phyloP scores from a whole-genome alignment of 2,797 vertebrate genomes.

The Ctenosaura bakeri region DNA sequence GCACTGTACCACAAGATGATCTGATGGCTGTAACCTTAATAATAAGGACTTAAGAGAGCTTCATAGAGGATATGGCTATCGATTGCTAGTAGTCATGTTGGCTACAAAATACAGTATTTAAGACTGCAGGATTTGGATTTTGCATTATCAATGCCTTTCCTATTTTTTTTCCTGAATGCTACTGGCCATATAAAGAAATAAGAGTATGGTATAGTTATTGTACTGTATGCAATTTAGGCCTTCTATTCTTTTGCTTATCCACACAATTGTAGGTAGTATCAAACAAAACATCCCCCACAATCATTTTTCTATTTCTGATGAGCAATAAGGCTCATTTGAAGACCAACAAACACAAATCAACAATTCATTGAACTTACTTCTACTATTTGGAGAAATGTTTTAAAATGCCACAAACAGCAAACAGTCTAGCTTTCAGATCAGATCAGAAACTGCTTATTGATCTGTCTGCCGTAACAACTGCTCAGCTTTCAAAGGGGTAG shows the following conservation, averaged over 20 bases:
- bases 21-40: not conserved
- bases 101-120: not conserved
- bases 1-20: not conserved
- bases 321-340: not conserved
- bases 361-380: not conserved
- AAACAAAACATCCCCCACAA: not conserved
- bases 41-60: not conserved
- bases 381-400: constrained; percentile 10
- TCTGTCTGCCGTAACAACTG: no score
- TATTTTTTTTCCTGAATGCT: not conserved
- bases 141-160: not conserved
- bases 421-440: not conserved
- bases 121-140: not conserved
- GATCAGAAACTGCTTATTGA: no score
- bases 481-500: no score
- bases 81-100: not conserved
- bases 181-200: not conserved
- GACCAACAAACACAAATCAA: not conserved
- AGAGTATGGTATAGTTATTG: not conserved
- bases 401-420: not conserved
- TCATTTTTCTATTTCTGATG: not conserved
- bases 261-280: not conserved
- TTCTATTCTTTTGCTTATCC: not conserved
- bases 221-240: not conserved
- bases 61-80: not conserved